Conservation (phyloP, 1,140 invertebrate genomes). For the Drosophila micromelanica region DNA sequence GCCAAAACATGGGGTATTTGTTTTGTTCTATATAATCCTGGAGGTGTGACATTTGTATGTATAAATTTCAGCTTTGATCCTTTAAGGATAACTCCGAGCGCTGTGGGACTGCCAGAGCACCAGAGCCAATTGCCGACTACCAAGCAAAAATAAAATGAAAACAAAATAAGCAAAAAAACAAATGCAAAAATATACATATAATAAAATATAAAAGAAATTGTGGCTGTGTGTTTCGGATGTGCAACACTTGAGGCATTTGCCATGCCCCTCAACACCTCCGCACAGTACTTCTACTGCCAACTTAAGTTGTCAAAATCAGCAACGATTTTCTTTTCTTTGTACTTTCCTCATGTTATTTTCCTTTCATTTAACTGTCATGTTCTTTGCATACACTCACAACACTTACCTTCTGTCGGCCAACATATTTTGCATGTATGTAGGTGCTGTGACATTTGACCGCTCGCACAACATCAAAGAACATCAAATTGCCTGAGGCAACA, state of each 20-base stretch:
- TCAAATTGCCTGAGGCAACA: conserved; percentile 20
- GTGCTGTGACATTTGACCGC: conserved; percentile 72
- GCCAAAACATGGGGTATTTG: conserved; percentile 58
- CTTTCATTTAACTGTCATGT: conserved; percentile 70
- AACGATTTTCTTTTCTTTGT: conserved; percentile 26
- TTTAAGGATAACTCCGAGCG: conserved; percentile 67
- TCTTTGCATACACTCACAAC: conserved; percentile 57
- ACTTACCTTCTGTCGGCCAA: conserved; percentile 13
- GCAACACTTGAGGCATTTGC: conserved; percentile 44
- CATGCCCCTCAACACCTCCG: conserved; percentile 3
- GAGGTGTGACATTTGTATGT: conserved; percentile 75
- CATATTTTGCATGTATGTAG: conserved; percentile 31
- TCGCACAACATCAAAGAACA: conserved; percentile 50
- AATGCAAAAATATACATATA: conserved; percentile 36
- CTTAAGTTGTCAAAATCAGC: conserved; percentile 81
- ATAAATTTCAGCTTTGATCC: conserved; percentile 83
- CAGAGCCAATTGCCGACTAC: conserved; percentile 61
- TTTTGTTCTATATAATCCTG: conserved; percentile 69
- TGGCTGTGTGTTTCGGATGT: conserved; percentile 17
- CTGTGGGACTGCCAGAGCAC: conserved; percentile 40
- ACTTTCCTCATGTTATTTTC: conserved; percentile 58
- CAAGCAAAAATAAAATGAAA: conserved; percentile 51
- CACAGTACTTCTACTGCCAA: conserved; percentile 48
- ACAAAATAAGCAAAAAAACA: conserved; percentile 2
- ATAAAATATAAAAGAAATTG: conserved; percentile 43